Evolutionary conservation across 2,797 vertebrate species (phyloP), one percentile per base, ranked within the genome.

Genomic region (Epinephelus coioides): DNA sequence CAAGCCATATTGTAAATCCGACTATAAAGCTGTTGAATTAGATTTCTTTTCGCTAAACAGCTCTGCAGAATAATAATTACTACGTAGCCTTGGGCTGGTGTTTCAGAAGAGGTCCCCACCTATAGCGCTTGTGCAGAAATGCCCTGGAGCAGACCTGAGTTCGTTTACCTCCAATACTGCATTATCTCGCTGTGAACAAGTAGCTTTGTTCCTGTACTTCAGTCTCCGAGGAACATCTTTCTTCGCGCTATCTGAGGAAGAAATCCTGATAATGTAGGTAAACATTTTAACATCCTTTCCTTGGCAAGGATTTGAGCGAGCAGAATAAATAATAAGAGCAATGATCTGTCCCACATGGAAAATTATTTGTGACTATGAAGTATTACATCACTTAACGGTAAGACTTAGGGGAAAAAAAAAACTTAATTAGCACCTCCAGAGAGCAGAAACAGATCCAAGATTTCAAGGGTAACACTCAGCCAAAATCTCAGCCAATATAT

Each of bases 401-500:
- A 81, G 75, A 88, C 65, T 78, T 56, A 15, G 44, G 18, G 5
- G 25, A 21, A 73, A 11, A 76, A 79, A 76, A 81, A 73, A 83
- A 80, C 81, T 69, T 91, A 88, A 94, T 93, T 91, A 90, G 84
- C 3, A 55, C 83, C 90, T 90, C 81, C 51, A 82, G 88, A 92
- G 87, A 89, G 79, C 71, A 89, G 73, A 91, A 88, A 77, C 81
- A 76, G 81, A 86, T 91, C 88, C 91, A 93, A 89, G 86, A 91
- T 91, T 92, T 90, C 73, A 92, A 91, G 85, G 86, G 88, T 86
- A 92, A 81, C 75, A 64, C 84, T 82, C 80, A 84, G 91, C 89
- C 89, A 93, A 91, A 90, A 86, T 88, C 82, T 84, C 84, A 86
- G 84, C 90, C 89, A 88, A 88, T 91, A 88, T 84, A 92, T 93